Conservation (phyloP, 2,888 invertebrate species). For the Drosophila anomelani region DNA sequence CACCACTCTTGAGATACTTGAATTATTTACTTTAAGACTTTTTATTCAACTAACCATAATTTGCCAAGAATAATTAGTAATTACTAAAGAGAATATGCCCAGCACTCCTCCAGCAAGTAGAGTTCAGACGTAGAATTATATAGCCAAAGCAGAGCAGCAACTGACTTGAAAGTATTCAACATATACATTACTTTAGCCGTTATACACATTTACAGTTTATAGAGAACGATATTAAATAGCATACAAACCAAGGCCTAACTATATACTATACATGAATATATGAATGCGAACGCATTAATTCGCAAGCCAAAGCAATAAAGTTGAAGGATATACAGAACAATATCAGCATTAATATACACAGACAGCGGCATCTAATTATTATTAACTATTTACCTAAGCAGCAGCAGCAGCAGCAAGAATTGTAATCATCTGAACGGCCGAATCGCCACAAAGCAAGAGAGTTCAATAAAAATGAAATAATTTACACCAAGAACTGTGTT, state of each 20-base stretch:
- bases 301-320: constrained; percentile 49
- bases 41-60: constrained; percentile 29
- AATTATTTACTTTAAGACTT: constrained; percentile 28
- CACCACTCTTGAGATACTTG: constrained; percentile 4
- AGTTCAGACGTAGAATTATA: constrained; percentile 39
- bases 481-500: constrained; percentile 62
- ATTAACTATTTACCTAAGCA: constrained; percentile 70
- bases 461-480: constrained; percentile 75
- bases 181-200: constrained; percentile 44
- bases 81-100: constrained; percentile 5
- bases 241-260: constrained; percentile 46
- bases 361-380: constrained; percentile 35
- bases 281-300: constrained; percentile 28
- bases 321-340: constrained; percentile 42
- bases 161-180: constrained; percentile 25
- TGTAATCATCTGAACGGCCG: constrained; percentile 36
- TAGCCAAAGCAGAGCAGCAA: constrained; percentile 21
- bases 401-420: constrained; percentile 36
- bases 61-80: constrained; percentile 16
- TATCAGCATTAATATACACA: constrained; percentile 39
- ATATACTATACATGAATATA: constrained; percentile 29
- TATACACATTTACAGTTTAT: constrained; percentile 45
- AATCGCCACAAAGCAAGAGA: constrained; percentile 52
- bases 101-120: constrained; percentile 37
- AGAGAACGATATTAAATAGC: constrained; percentile 25